Percentiles rank a stretch among this genome's conserved stretches.
Conservation (phyloP, 2,113 vertebrate genomes). For the Ranitomeya imitator region DNA sequence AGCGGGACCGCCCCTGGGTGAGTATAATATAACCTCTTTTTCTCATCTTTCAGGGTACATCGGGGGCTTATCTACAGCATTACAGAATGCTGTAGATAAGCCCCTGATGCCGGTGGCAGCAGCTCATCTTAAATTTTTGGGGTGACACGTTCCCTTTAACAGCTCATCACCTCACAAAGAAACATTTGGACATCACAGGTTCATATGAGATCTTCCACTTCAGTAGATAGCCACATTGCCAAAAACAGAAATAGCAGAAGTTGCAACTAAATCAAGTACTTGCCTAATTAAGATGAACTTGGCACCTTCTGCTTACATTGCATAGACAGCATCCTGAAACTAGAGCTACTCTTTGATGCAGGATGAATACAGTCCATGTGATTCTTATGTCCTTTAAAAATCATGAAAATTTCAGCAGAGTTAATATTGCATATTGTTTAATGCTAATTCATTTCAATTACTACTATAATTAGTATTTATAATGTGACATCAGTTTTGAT, state of each 20-base stretch:
- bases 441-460: background rate
- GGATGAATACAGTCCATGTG: background rate
- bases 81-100: too few relatives aligned
- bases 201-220: conserved; percentile 2
- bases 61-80: too few relatives aligned
- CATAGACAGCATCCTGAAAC: conserved; percentile 21
- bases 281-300: conserved; percentile 38
- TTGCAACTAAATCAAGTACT: conserved; percentile 39
- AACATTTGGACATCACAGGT: conserved; percentile 30
- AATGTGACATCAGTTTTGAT: too few relatives aligned
- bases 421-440: background rate
- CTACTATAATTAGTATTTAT: too few relatives aligned
- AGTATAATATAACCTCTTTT: too few relatives aligned
- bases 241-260: conserved; percentile 51
- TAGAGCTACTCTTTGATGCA: conserved; percentile 13
- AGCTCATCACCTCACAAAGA: conserved; percentile 41
- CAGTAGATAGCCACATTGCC: conserved; percentile 38
- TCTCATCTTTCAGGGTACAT: too few relatives aligned
- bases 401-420: background rate
- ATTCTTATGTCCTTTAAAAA: background rate
- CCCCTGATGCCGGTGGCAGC: too few relatives aligned
- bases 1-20: too few relatives aligned
- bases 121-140: too few relatives aligned
- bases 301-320: conserved; percentile 37
- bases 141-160: too few relatives aligned